Evolutionary conservation across 2,888 invertebrate genomes (phyloP), one percentile per base, ranked within the genome.

Genomic region (Meliscaeva auricollis): DNA sequence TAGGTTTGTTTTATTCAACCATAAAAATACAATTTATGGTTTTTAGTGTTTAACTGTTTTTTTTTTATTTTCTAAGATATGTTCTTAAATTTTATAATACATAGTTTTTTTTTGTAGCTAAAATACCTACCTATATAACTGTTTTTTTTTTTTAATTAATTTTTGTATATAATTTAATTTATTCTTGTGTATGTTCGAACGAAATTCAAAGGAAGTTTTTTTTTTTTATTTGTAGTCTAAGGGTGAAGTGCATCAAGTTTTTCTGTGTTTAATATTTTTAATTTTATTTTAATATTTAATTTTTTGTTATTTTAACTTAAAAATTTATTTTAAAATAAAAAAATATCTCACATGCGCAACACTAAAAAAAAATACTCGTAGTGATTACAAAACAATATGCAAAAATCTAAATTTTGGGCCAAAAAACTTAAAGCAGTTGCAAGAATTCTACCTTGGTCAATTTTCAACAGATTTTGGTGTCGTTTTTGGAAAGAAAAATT

Each of bases 21-120:
- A 41, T 22, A 26, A n/a, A 6, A 22, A 62, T 62, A 30, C 26
- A 15, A 26, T 30, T 44, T 46, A 22, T 30, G 44, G 62, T 44
- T 62, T 44, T 62, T 17, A 56, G 20, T 70, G 26, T 69, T 84
- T 70, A 62, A 56, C n/a, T n/a, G n/a, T n/a, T 35, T 30, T 52
- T 22, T 54, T 75, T 60, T 17, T 26, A 46, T 46, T 6, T 64
- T 60, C 75, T 75, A 80, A 74, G 80, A 84, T 84, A 80, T 85
- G 80, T 81, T 48, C 85, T 85, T 85, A 85, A 77, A 73, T 48
- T 77, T 48, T 85, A 85, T 85, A 85, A 85, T 85, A 85, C 85
- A 85, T 73, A 72, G 60, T 62, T 73, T 38, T 48, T 69, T 69
- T 44, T 69, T 73, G 68, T 26, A 44, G 54, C 79, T 80, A 75